Evolutionary conservation across 2,113 vertebrate genomes (phyloP), one percentile per base, ranked within the genome.

Genomic region (Semnornis frantzii): DNA sequence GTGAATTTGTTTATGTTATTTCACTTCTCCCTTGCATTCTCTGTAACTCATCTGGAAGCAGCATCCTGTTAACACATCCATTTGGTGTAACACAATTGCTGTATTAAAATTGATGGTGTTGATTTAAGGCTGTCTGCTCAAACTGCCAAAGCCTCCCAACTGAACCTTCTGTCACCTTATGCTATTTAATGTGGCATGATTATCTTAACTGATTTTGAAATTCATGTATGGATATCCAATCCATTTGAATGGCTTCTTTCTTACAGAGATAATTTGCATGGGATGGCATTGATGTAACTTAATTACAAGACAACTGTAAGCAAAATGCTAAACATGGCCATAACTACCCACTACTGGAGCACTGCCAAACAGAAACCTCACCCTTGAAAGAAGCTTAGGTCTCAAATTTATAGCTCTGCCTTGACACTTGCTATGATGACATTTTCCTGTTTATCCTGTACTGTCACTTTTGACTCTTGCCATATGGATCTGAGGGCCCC

Each of bases 51-150:
- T 66, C 63, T 77, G 34, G 60, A 89, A 93, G 42, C 46, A 87
- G 24, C 42, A 82, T 80, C 64, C 75, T 64, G 60, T 93, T 92
- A 94, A 83, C 79, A 72, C 30, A 90, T 89, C 84, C 65, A 74
- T 83, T 94, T 91, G 72, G 17, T 54, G 58, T 74, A 89, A 89
- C 71, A 95, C 58, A 92, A 93, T 94, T 94, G 58, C 93, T 68
- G 3, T 28, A 85, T 94, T 96, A 92, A 96, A 95, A 96, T 96
- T 91, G 92, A 94, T 94, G 79, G 60, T 87, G 94, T 95, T 94
- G 89, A 91, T 91, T 87, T 95, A 95, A 70, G 64, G 68, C 77
- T 93, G 60, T 60, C 85, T 95, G 82, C 80, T 89, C 60, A 75
- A 94, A 92, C 85, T 87, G 69, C 84, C 87, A 94, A 83, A 93